phyloP scores from a whole-genome alignment of 1,140 invertebrate genomes.

The Palaemon carinicauda region DNA sequence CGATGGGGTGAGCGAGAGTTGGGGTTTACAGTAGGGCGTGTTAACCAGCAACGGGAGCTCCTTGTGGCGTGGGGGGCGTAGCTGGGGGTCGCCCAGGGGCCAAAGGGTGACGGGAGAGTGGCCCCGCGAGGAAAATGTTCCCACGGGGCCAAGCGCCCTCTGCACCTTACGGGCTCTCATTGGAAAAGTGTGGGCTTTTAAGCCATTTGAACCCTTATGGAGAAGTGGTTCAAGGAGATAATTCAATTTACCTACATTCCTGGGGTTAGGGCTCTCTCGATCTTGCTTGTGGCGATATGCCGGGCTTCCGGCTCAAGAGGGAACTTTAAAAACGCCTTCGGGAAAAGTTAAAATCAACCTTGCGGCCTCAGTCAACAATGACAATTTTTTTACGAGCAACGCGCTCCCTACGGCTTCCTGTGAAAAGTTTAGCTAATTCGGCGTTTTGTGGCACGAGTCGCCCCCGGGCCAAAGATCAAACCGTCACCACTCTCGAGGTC shows the following conservation, averaged over 20 bases:
- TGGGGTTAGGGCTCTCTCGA: not conserved
- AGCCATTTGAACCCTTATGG: not conserved
- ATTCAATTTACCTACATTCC: not conserved
- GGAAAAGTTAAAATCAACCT: conserved; percentile 6
- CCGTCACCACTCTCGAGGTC: not conserved
- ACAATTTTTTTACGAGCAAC: not conserved
- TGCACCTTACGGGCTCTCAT: not conserved
- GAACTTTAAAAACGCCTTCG: conserved; percentile 3
- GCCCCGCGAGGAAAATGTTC: not conserved
- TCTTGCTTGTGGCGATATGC: not conserved
- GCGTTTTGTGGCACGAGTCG: conserved; percentile 43
- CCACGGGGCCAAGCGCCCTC: not conserved
- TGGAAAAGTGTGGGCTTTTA: not conserved
- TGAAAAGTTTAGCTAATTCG: conserved; percentile 50
- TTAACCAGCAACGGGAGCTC: not conserved
- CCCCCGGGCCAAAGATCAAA: conserved; percentile 39
- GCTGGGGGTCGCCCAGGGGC: not conserved
- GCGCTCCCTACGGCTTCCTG: conserved; percentile 26
- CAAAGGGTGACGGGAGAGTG: not conserved
- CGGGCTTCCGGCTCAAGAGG: not conserved
- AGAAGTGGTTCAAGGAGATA: not conserved
- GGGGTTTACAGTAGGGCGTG: not conserved
- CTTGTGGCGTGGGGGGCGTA: not conserved
- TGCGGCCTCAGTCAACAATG: not conserved
- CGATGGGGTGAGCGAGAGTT: not conserved